Percentiles rank a stretch among this genome's conserved stretches.
These are phyloP conservation scores for Peromyscus aztecus DNA, from an alignment of 2,797 vertebrate species.

Conservation along the genomic window DNA sequence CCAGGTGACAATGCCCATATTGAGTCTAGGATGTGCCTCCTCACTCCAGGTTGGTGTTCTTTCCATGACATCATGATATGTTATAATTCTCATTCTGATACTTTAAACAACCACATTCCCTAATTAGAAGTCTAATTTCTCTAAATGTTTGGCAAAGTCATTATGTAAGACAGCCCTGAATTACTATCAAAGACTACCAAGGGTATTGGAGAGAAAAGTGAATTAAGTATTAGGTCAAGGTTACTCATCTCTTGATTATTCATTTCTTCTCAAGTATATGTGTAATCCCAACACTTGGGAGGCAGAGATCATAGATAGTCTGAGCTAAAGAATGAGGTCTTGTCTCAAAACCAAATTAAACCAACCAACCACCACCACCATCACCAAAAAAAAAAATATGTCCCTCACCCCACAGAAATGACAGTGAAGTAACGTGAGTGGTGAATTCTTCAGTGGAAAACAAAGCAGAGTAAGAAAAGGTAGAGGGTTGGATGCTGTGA, in stretches of 20 bases:
- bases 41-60: not conserved
- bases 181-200: not conserved
- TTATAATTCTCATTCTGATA: slow-evolving; percentile 9
- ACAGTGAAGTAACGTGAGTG: not conserved
- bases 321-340: not conserved
- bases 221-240: not conserved
- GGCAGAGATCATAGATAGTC: not conserved
- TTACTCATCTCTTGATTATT: not conserved
- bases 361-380: not conserved
- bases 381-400: not conserved
- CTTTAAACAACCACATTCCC: not conserved
- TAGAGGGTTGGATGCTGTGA: not conserved
- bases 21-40: not conserved
- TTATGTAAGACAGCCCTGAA: not conserved
- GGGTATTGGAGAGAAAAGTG: not conserved
- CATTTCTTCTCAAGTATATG: not conserved
- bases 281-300: not conserved
- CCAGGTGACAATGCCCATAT: not conserved
- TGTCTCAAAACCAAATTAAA: not conserved
- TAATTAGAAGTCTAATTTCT: not conserved
- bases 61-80: not conserved
- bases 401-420: not conserved
- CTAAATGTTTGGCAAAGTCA: slow-evolving; percentile 3
- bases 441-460: not conserved
- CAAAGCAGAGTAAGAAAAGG: not conserved